Conservation (phyloP, 2,113 vertebrate species). For the Callithrix jacchus region DNA sequence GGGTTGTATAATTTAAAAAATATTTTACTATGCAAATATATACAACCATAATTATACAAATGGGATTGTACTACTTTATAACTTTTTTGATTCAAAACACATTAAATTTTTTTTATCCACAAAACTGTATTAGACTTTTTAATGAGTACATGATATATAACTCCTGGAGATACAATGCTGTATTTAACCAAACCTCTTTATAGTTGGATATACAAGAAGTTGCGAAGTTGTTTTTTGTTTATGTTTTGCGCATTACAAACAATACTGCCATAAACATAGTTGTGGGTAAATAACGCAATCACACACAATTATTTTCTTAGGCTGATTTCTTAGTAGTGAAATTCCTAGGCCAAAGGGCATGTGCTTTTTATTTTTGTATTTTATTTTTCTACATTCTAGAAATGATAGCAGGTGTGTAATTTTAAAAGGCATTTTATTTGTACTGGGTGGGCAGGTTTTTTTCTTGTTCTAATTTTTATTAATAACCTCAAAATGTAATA, state of each 20-base stretch:
- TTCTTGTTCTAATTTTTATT: neutral
- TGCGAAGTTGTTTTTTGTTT: neutral
- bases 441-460: neutral
- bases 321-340: neutral
- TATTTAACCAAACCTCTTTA: neutral
- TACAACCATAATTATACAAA: neutral
- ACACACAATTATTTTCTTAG: neutral
- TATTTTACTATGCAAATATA: neutral
- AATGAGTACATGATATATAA: neutral
- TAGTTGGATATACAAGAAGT: too few species aligned
- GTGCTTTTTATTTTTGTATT: neutral
- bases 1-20: neutral
- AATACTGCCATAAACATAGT: neutral
- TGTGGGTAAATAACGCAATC: neutral
- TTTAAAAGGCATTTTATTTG: slow-evolving; percentile 30
- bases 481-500: neutral
- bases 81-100: neutral
- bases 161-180: neutral
- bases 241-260: neutral
- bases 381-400: neutral
- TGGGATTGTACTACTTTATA: neutral
- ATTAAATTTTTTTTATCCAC: neutral
- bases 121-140: neutral
- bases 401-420: neutral
- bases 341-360: neutral